Evolutionary conservation across 2,113 vertebrate genomes (phyloP).

Genomic region (Labrus mixtus): DNA sequence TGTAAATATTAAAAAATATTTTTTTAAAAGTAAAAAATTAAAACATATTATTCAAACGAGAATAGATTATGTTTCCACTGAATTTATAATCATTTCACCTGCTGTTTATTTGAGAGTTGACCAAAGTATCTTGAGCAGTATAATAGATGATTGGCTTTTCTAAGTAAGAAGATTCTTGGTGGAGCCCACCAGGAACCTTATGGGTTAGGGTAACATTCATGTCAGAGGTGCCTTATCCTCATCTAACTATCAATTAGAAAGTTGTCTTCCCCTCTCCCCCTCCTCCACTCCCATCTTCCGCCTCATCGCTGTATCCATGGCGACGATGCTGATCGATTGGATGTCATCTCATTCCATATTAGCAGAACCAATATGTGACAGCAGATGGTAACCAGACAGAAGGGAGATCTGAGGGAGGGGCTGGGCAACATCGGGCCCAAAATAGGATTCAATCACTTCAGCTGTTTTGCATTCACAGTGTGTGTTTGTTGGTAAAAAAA

Average conservation of each 20-base stretch:
- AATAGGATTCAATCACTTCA: constrained; percentile 12
- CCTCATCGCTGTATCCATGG: constrained; percentile 84
- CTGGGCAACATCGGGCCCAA: background rate
- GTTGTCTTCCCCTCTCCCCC: background rate
- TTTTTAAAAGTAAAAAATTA: too few species aligned
- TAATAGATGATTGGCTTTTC: too few species aligned
- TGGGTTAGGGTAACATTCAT: too few species aligned
- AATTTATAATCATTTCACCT: too few species aligned
- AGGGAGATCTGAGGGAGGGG: constrained; percentile 78
- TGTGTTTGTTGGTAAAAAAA: constrained; percentile 19
- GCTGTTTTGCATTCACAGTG: constrained; percentile 14
- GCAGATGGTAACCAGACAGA: constrained; percentile 89
- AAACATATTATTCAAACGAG: too few species aligned
- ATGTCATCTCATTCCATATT: constrained; percentile 91
- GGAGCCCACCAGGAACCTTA: too few species aligned
- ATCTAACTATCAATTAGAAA: background rate
- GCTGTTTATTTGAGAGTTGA: too few species aligned
- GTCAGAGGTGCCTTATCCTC: background rate
- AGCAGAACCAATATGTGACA: constrained; percentile 87
- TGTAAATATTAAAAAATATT: too few species aligned
- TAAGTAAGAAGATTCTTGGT: too few species aligned
- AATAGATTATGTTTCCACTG: too few species aligned
- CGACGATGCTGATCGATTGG: constrained; percentile 90
- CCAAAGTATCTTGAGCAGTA: too few species aligned
- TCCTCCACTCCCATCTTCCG: background rate